Evolutionary conservation across 2,113 vertebrate genomes (phyloP).

Genomic region (Platysternon megacephalum): DNA sequence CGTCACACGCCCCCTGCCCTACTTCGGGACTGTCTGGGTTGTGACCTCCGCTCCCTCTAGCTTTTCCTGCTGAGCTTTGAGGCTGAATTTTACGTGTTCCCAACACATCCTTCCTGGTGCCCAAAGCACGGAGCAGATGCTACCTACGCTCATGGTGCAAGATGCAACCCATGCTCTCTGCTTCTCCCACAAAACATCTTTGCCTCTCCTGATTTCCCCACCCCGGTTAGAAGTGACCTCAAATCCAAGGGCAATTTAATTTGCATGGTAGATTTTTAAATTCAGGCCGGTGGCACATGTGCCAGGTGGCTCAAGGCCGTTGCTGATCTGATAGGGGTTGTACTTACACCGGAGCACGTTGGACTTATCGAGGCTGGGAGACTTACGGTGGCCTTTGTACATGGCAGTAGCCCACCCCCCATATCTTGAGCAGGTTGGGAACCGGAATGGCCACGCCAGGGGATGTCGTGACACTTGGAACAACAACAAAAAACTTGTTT

Average conservation of each 20-base stretch:
- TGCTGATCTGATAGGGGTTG: too few relatives aligned
- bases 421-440: too few relatives aligned
- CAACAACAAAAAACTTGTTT: too few relatives aligned
- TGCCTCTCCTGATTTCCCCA: not conserved
- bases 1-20: not conserved
- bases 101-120: not conserved
- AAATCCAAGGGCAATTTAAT: not conserved
- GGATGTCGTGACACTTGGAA: too few relatives aligned
- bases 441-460: too few relatives aligned
- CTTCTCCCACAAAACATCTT: not conserved
- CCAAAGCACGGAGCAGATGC: too few relatives aligned
- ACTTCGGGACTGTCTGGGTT: not conserved
- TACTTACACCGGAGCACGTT: too few relatives aligned
- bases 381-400: too few relatives aligned
- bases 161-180: not conserved
- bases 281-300: not conserved
- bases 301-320: too few relatives aligned
- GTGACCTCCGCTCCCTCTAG: not conserved
- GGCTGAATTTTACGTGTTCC: not conserved
- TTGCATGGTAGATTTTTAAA: not conserved
- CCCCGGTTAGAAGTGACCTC: too few relatives aligned
- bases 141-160: not conserved
- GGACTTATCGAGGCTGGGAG: too few relatives aligned
- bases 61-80: not conserved
- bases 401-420: too few relatives aligned